Evolutionary conservation across 2,113 vertebrate species (phyloP), one percentile per base, ranked within the genome.

Genomic region (Centropristis striata): DNA sequence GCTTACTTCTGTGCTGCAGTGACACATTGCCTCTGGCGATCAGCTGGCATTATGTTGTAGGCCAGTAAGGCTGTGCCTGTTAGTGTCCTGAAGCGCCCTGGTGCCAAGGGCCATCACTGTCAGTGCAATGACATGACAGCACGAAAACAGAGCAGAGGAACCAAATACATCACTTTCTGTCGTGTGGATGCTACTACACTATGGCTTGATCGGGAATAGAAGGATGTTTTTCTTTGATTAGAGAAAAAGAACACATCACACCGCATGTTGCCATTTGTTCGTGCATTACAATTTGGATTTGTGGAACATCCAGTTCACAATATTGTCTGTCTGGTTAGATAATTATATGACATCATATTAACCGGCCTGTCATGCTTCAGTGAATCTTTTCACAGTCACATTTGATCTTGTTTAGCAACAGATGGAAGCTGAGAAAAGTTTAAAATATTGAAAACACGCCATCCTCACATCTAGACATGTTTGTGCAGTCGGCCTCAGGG

Each of bases 81-180:
- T 58, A 75, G 83, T 68, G 78, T 90, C 81, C 78, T 71, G 57
- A 63, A 83, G 78, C 73, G 25, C 78, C 76, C 37, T 39, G 23
- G 8, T 21, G 50, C 80, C 39, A 20, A 21, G 9, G 73, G 72
- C 81, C 75, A 41, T 76, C 82, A 69, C 58, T 84, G 84, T 87
- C 87, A 81, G 59, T 1, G 61, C 20, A 4, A 28, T 85, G 84
- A 92, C 87, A 67, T 69, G 78, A 89, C 85, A 85, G 83, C 69
- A 50, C 13, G 18, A 54, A 77, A 74, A 58, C 80, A 80, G 70
- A 41, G 73, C 73, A 78, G 27, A 75, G 75, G 71, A 81, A 51
- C 50, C 51, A 2, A 15, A 58, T 23, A 71, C 63, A 51, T 64
- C 46, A 32, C 51, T 71, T 72, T 74, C 28, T 75, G 69, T 76